Evolutionary conservation across 2,888 invertebrate genomes (phyloP).

Genomic region (Sepioteuthis lessoniana): DNA sequence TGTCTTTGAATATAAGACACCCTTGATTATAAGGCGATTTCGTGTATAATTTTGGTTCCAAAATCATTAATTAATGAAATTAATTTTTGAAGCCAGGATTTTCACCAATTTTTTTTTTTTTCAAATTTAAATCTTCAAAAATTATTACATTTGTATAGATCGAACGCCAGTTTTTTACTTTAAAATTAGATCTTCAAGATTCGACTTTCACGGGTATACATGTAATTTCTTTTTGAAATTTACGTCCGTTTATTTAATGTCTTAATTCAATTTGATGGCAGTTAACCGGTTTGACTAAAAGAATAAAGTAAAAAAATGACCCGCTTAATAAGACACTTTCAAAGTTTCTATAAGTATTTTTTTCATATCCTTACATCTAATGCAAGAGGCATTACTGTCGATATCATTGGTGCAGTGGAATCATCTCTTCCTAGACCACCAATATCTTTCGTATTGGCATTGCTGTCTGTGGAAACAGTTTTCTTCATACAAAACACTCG

Average conservation of each 20-base stretch:
- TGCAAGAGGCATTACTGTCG: slow-evolving; percentile 11
- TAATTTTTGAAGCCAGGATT: too few species aligned
- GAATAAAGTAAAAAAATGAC: background rate
- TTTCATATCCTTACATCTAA: background rate
- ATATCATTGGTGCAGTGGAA: slow-evolving; percentile 37
- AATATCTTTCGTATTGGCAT: slow-evolving; percentile 23
- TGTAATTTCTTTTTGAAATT: background rate
- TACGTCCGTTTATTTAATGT: background rate
- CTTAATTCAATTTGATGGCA: background rate
- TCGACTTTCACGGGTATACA: too few species aligned
- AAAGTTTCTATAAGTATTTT: background rate
- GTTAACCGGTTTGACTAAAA: background rate
- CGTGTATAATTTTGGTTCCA: too few species aligned
- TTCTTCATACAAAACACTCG: slow-evolving; percentile 34
- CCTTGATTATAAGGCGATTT: too few species aligned
- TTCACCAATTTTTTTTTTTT: too few species aligned
- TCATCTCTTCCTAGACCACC: background rate
- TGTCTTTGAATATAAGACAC: too few species aligned
- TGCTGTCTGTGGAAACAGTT: slow-evolving; percentile 14
- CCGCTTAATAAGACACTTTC: background rate
- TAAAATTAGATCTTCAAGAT: too few species aligned
- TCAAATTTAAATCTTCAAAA: too few species aligned
- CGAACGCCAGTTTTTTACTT: too few species aligned
- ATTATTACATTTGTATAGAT: too few species aligned
- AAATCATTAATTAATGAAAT: too few species aligned